These are phyloP conservation scores for Apostichopus parvimensis DNA, from an alignment of 35 echinoderm and acorn worm genomes.

Conservation along the genomic window DNA sequence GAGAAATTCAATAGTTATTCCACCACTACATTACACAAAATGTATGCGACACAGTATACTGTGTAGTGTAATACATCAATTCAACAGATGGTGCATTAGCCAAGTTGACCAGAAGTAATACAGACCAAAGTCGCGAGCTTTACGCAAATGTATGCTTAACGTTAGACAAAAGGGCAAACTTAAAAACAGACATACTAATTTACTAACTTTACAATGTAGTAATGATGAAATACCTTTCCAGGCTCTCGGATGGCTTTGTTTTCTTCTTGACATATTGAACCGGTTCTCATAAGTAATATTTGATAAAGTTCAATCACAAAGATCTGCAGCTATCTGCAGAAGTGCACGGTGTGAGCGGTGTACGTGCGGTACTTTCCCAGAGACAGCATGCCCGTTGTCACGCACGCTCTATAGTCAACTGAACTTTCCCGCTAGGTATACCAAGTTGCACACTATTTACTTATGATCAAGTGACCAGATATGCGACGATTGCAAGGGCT, in stretches of 20 bases:
- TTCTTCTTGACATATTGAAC: constrained; percentile 44
- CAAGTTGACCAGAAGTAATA: too few species aligned
- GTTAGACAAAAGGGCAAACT: too few species aligned
- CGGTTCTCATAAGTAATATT: neutral
- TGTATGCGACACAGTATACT: too few species aligned
- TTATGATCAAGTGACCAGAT: neutral
- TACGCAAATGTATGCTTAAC: too few species aligned
- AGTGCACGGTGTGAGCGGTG: constrained; percentile 16
- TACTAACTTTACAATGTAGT: too few species aligned
- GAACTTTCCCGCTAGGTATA: neutral
- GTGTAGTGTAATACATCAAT: too few species aligned
- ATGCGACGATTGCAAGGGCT: neutral
- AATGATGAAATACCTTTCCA: constrained; percentile 46
- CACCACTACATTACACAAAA: too few species aligned
- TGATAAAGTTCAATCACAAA: constrained; percentile 7
- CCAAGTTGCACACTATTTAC: neutral
- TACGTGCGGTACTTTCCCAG: constrained; percentile 53
- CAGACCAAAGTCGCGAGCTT: too few species aligned
- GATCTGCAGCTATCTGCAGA: neutral
- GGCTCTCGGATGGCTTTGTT: constrained; percentile 32
- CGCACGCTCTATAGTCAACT: constrained; percentile 23
- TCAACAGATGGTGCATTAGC: too few species aligned
- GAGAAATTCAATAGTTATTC: too few species aligned
- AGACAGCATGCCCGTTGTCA: constrained; percentile 41
- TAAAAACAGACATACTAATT: too few species aligned